phyloP scores from a whole-genome alignment of 1,140 invertebrate genomes.

The Carposina sasakii region DNA sequence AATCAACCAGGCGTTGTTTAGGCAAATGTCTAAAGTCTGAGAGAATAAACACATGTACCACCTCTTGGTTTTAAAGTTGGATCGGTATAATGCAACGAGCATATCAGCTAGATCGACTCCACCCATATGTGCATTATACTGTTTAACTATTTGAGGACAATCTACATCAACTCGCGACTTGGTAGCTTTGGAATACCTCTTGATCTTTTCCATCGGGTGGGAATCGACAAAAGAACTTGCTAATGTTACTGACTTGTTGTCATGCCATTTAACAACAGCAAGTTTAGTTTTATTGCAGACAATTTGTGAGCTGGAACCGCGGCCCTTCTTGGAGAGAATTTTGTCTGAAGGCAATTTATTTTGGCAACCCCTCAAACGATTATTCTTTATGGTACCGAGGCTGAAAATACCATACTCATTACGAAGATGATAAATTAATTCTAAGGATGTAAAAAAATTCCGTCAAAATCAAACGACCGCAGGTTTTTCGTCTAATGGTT shows the following conservation, averaged over 20 bases:
- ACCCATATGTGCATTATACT: slow-evolving; percentile 56
- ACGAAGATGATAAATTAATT: too few relatives aligned
- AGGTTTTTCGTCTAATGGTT: slow-evolving; percentile 9
- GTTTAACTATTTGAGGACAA: slow-evolving; percentile 47
- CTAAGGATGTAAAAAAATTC: too few relatives aligned
- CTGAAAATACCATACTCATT: slow-evolving; percentile 27
- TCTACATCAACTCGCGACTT: slow-evolving; percentile 36
- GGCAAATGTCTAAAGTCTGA: slow-evolving; percentile 29
- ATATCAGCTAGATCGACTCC: slow-evolving; percentile 39
- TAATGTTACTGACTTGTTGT: slow-evolving; percentile 57
- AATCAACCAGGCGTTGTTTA: slow-evolving; percentile 32
- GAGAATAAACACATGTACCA: slow-evolving; percentile 33
- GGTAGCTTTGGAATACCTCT: slow-evolving; percentile 34
- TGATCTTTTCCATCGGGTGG: slow-evolving; percentile 31
- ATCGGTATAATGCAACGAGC: slow-evolving; percentile 26
- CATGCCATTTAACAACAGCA: slow-evolving; percentile 45
- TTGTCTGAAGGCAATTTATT: slow-evolving; percentile 25
- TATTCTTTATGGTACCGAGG: slow-evolving; percentile 27
- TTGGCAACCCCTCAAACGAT: slow-evolving; percentile 22
- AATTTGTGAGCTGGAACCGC: slow-evolving; percentile 15
- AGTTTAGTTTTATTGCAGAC: slow-evolving; percentile 23
- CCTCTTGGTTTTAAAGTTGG: slow-evolving; percentile 22
- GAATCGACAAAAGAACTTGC: slow-evolving; percentile 38
- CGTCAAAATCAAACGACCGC: slow-evolving; percentile 21
- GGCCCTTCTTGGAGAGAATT: slow-evolving; percentile 30